A percentile compares a stretch with the other conserved stretches of the same genome.
These are phyloP conservation scores for Himantopus leucocephalus DNA, from an alignment of 2,113 vertebrate genomes.

Conservation along the genomic window DNA sequence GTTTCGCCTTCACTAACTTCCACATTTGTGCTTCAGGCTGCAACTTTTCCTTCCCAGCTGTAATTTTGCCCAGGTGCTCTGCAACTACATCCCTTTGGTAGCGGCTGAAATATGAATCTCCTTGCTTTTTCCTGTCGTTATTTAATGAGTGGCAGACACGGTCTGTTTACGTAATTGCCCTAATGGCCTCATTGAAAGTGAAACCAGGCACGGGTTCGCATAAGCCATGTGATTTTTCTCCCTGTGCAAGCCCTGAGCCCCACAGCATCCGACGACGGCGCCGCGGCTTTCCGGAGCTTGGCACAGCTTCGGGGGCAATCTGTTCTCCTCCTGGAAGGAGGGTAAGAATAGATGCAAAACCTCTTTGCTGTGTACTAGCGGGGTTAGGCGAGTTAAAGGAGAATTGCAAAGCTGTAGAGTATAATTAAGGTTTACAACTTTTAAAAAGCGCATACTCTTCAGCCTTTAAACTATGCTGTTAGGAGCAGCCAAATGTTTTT, in stretches of 20 bases:
- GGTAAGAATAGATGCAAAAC: not conserved
- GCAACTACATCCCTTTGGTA: not conserved
- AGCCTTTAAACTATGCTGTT: not conserved
- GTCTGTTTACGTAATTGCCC: not conserved
- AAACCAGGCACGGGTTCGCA: not conserved
- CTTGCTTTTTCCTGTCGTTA: not conserved
- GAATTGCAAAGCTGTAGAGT: not conserved
- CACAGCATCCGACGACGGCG: rapidly evolving
- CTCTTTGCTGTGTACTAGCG: rapidly evolving
- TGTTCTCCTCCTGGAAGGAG: not conserved
- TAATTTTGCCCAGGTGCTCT: not conserved
- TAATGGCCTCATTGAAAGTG: not conserved
- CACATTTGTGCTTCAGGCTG: not conserved
- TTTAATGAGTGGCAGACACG: not conserved
- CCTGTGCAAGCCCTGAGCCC: not conserved
- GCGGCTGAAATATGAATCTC: not conserved
- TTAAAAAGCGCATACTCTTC: not conserved
- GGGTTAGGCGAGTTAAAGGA: not conserved
- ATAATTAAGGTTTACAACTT: not conserved
- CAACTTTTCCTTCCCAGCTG: not conserved
- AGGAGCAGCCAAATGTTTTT: not conserved
- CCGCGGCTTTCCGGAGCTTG: not conserved
- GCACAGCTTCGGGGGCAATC: not conserved
- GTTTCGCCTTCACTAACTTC: not conserved
- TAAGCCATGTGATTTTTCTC: not conserved